Evolutionary conservation across 2,888 invertebrate genomes (phyloP), one percentile per base, ranked within the genome.

Genomic region (Hypercompe scribonia): DNA sequence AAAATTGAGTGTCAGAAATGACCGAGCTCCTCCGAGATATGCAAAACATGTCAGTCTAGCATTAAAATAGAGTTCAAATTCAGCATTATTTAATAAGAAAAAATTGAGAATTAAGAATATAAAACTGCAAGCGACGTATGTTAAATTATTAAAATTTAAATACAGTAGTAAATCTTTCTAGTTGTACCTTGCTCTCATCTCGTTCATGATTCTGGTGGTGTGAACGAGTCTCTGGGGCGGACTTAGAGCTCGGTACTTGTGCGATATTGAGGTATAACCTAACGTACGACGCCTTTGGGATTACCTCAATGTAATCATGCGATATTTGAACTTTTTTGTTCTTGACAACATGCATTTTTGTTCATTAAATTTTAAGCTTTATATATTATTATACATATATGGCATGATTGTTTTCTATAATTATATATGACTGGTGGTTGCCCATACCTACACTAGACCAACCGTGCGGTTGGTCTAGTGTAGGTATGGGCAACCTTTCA

Each of bases 171-270:
- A 71, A 58, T 58, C 65, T 66, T 33, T 31, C 39, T 31, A 61
- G 46, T 46, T 24, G 46, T 73, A 70, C 66, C 46, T 63, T 33
- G 64, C 73, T 78, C 58, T 69, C 61, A 61, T 39, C 54, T 61
- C 58, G 18, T 36, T 61, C 69, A 42, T 71, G 72, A 75, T 75
- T 78, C 76, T 74, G 67, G 84, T 71, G 68, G 68, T 74, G 77
- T 73, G 73, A 78, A 80, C 75, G 76, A 78, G 70, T 76, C 76
- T 80, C 85, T 54, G 65, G 81, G 81, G 85, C 42, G 73, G 68
- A 78, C 72, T 83, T 81, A 79, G 71, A 76, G 72, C 66, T 68
- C 64, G 50, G 74, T 80, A 79, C 85, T 84, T 78, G 77, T 71
- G 42, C 70, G 67, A 66, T 84, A 83, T 80, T 77, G 85, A 79